A percentile compares a stretch with the other conserved stretches of the same genome.
phyloP scores from a whole-genome alignment of 2,113 vertebrate genomes.

The Tringa solitaria region DNA sequence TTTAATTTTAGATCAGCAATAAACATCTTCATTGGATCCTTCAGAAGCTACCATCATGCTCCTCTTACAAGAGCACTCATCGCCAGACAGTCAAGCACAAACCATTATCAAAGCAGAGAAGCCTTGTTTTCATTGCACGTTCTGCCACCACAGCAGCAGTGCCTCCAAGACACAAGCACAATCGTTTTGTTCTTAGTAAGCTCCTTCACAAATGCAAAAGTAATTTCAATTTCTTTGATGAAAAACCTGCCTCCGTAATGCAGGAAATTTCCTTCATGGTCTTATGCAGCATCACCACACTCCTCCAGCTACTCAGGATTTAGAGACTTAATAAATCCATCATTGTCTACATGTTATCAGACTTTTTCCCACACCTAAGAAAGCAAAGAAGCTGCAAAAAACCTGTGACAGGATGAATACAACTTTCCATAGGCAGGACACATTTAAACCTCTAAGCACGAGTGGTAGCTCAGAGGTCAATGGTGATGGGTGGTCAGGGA shows the following conservation, averaged over 20 bases:
- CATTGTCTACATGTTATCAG: neutral
- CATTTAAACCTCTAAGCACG: neutral
- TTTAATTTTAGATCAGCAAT: neutral
- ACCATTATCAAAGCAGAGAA: neutral
- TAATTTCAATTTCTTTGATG: neutral
- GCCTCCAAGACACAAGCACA: neutral
- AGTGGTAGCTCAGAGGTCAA: neutral
- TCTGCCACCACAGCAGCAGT: neutral
- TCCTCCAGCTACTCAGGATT: neutral
- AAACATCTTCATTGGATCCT: neutral
- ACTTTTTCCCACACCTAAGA: neutral
- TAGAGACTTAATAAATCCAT: neutral
- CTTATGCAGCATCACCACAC: neutral
- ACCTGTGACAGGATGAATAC: neutral
- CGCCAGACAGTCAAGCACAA: neutral
- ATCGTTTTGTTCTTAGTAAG: neutral
- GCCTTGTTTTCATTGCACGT: neutral
- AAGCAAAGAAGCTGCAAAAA: neutral
- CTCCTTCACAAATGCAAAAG: neutral
- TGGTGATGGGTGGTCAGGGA: neutral
- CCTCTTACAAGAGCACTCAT: neutral
- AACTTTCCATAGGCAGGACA: neutral
- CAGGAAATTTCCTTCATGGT: neutral
- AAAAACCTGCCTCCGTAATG: accelerated
- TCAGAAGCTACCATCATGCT: neutral